Percentiles rank a stretch among this genome's conserved stretches.
These are phyloP conservation scores for Mycalesis mineus DNA, from an alignment of 2,888 invertebrate genomes.

Conservation along the genomic window DNA sequence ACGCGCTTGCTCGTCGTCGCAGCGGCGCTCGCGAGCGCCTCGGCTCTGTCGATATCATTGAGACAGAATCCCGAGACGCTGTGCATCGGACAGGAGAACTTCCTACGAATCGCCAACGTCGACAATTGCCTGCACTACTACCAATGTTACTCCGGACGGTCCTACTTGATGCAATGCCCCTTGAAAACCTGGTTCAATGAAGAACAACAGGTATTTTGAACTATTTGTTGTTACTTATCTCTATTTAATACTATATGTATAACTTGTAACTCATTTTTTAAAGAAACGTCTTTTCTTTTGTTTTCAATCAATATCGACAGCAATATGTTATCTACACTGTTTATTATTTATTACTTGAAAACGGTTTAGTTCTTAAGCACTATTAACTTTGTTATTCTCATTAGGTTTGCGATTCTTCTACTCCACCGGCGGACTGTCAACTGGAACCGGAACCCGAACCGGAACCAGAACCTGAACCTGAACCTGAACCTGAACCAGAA, in stretches of 20 bases:
- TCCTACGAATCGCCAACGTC: conserved; percentile 61
- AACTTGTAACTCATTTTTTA: too few species aligned
- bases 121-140: conserved; percentile 63
- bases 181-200: conserved; percentile 67
- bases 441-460: conserved; percentile 53
- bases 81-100: conserved; percentile 69
- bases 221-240: too few species aligned
- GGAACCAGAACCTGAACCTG: conserved; percentile 35
- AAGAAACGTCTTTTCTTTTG: too few species aligned
- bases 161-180: conserved; percentile 69
- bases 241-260: too few species aligned
- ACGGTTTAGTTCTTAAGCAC: background rate
- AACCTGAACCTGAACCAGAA: conserved; percentile 48
- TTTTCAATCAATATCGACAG: too few species aligned
- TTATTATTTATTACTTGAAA: too few species aligned
- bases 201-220: conserved; percentile 65
- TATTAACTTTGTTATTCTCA: conserved; percentile 4
- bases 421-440: conserved; percentile 47
- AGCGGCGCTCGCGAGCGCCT: conserved; percentile 52
- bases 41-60: conserved; percentile 61
- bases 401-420: conserved; percentile 61
- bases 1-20: conserved; percentile 45
- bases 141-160: conserved; percentile 64
- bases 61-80: conserved; percentile 71
- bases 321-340: too few species aligned